Percentiles rank a stretch among this genome's conserved stretches.
phyloP scores from a whole-genome alignment of 2,888 invertebrate species.

The Tetramorium bicarinatum region DNA sequence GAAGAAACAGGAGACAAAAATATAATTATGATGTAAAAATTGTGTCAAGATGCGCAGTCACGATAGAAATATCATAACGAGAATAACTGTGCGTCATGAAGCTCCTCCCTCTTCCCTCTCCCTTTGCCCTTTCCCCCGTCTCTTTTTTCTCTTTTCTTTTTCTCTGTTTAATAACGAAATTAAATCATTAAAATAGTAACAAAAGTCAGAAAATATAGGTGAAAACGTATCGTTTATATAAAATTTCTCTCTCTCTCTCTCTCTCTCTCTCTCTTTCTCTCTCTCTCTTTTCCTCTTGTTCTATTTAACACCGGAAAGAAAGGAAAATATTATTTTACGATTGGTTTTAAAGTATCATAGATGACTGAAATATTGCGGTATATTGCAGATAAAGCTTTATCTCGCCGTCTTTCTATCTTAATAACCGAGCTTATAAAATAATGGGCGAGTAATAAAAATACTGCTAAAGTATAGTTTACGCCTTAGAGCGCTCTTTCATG shows the following conservation, averaged over 20 bases:
- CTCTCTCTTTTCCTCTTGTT: neutral
- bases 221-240: neutral
- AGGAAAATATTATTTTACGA: constrained; percentile 1
- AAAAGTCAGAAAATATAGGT: neutral
- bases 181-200: constrained; percentile 3
- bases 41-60: neutral
- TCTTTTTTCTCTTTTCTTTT: neutral
- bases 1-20: neutral
- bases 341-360: constrained; percentile 26
- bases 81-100: neutral
- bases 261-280: neutral
- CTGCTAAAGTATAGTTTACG: neutral
- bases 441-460: constrained; percentile 9
- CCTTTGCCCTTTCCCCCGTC: no score
- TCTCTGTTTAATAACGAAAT: neutral
- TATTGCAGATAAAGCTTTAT: neutral
- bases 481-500: neutral
- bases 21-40: constrained; percentile 9
- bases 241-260: constrained; percentile 1
- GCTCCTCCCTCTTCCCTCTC: neutral
- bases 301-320: neutral
- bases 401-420: neutral
- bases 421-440: neutral
- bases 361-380: constrained; percentile 7
- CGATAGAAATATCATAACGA: neutral